Evolutionary conservation across 2,797 vertebrate genomes (phyloP).

Genomic region (Enteromius viviparus): DNA sequence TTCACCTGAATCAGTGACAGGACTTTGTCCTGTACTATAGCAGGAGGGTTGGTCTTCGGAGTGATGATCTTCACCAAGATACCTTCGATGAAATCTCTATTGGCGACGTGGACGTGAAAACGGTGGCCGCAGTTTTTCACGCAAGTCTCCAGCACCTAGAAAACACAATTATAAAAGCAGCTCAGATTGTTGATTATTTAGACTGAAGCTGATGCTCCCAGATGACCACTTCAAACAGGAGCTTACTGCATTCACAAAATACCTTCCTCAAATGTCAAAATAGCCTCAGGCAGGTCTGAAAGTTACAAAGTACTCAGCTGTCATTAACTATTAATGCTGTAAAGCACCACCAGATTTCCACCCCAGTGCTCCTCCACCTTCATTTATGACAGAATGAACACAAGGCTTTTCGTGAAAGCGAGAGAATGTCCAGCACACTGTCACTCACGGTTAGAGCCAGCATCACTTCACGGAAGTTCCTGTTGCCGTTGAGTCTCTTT

Average conservation of each 20-base stretch:
- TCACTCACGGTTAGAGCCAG: conserved; percentile 90
- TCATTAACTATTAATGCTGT: conserved; percentile 21
- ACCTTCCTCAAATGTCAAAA: conserved; percentile 50
- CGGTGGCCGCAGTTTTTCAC: conserved; percentile 99
- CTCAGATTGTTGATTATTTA: neutral
- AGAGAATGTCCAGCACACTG: neutral
- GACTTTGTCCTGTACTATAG: conserved; percentile 97
- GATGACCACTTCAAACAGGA: neutral
- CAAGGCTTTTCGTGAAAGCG: neutral
- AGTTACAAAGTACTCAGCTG: neutral
- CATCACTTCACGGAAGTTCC: conserved; percentile 98
- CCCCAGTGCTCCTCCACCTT: neutral
- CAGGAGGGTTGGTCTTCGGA: conserved; percentile 93
- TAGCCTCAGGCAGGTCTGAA: conserved; percentile 32
- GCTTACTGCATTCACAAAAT: conserved; percentile 24
- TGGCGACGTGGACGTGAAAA: conserved; percentile 93
- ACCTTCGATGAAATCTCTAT: conserved; percentile 94
- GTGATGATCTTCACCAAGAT: conserved; percentile 96
- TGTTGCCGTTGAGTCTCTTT: conserved; percentile 92
- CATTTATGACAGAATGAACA: neutral
- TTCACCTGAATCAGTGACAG: conserved; percentile 92
- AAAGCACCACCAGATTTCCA: neutral
- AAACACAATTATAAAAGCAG: neutral
- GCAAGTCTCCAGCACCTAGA: conserved; percentile 94
- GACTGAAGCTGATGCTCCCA: neutral